phyloP scores from a whole-genome alignment of 2,888 invertebrate genomes.

The Uloborus plumipes region DNA sequence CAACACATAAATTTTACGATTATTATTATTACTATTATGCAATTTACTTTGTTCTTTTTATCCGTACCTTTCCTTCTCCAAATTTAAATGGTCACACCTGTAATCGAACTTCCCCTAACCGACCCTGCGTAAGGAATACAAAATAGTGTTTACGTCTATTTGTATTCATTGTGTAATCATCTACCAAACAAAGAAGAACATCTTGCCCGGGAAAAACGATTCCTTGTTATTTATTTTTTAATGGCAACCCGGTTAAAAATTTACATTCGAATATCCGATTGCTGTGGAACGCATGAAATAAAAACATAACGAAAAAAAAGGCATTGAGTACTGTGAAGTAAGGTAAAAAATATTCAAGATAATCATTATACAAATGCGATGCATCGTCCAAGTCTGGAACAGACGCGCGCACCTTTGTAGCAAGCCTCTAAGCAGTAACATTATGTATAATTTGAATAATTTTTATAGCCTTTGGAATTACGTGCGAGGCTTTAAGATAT shows the following conservation, averaged over 20 bases:
- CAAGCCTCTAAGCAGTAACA: constrained; percentile 30
- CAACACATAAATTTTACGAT: no score
- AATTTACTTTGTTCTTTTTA: no score
- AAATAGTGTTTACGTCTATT: constrained; percentile 40
- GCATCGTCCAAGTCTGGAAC: not conserved
- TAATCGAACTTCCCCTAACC: not conserved
- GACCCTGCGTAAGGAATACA: constrained; percentile 20
- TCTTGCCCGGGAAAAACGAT: constrained; percentile 6
- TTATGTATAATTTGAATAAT: constrained; percentile 58
- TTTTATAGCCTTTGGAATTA: constrained; percentile 53
- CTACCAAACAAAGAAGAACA: constrained; percentile 28
- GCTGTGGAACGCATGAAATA: not conserved
- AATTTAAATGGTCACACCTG: no score
- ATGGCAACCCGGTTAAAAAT: constrained; percentile 39
- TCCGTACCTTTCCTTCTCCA: no score
- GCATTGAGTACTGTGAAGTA: constrained; percentile 5
- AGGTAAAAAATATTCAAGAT: constrained; percentile 4
- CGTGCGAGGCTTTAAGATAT: constrained; percentile 43
- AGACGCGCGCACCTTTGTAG: constrained; percentile 1
- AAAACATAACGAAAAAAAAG: not conserved
- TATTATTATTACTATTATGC: no score
- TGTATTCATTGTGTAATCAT: constrained; percentile 58
- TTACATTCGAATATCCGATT: constrained; percentile 23
- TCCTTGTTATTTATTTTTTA: constrained; percentile 14
- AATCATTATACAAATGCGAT: constrained; percentile 46